Conservation (phyloP, 1,140 invertebrate genomes). For the Colletes latitarsis region DNA sequence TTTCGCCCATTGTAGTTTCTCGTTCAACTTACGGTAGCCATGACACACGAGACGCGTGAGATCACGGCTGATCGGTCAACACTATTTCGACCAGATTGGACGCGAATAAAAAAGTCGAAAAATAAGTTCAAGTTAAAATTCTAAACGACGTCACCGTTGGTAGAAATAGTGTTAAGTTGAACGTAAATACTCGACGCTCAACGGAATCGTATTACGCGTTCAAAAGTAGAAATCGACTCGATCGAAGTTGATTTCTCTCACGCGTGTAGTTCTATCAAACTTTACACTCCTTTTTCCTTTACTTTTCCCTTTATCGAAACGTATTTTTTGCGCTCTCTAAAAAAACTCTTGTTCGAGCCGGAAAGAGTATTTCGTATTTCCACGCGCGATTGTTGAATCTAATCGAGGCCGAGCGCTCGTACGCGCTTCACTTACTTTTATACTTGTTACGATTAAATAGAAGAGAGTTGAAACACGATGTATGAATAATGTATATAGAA, state of each 20-base stretch:
- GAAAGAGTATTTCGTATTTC: neutral
- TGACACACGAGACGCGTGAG: too few relatives aligned
- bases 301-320: neutral
- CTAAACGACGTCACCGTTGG: too few relatives aligned
- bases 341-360: neutral
- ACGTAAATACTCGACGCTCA: constrained; percentile 24
- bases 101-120: too few relatives aligned
- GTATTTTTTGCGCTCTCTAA: neutral
- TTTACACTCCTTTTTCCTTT: neutral
- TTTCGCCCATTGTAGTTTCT: too few relatives aligned
- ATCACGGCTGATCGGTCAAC: too few relatives aligned
- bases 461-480: constrained; percentile 30
- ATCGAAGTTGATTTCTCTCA: constrained; percentile 37
- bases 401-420: constrained; percentile 15
- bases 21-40: too few relatives aligned
- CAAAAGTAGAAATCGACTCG: constrained; percentile 23
- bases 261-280: constrained; percentile 20
- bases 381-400: neutral
- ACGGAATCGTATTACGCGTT: neutral
- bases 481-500: constrained; percentile 68
- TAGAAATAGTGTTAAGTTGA: neutral
- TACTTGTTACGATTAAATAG: constrained; percentile 46
- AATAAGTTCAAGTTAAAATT: too few relatives aligned
- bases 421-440: constrained; percentile 45
- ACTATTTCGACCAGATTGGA: too few relatives aligned